Conservation (phyloP, 2,113 vertebrate genomes). For the Pithys albifrons region DNA sequence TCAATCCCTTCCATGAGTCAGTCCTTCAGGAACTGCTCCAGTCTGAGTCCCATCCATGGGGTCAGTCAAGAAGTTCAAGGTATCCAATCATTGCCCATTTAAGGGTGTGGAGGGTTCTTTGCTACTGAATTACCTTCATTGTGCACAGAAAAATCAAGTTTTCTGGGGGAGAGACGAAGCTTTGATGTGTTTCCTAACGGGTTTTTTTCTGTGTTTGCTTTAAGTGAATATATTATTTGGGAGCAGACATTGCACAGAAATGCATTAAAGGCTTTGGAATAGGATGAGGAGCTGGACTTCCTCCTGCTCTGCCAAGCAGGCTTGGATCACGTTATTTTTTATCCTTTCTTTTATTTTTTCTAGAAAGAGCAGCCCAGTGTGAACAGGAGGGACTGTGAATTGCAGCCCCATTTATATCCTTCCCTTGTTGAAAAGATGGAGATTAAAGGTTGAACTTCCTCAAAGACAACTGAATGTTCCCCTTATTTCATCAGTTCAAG, state of each 20-base stretch:
- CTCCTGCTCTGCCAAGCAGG: background rate
- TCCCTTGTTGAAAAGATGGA: background rate
- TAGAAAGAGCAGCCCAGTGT: background rate
- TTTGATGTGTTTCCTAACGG: background rate
- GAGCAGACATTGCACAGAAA: background rate
- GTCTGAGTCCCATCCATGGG: background rate
- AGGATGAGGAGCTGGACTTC: background rate
- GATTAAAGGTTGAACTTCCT: background rate
- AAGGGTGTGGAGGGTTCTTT: background rate
- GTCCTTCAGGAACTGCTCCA: background rate
- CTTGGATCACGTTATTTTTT: background rate
- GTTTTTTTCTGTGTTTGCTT: background rate
- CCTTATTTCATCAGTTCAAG: background rate
- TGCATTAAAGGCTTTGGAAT: background rate
- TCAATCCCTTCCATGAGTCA: no score
- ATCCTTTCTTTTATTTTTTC: background rate
- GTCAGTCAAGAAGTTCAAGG: background rate
- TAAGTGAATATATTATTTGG: background rate
- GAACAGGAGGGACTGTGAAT: background rate
- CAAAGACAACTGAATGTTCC: background rate
- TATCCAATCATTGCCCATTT: background rate
- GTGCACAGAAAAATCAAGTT: background rate
- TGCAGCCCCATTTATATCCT: background rate
- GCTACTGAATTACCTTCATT: background rate
- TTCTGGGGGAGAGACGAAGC: background rate